Base-by-base conservation (phyloP, 1,140 invertebrate species). In the Triops longicaudatus region DNA sequence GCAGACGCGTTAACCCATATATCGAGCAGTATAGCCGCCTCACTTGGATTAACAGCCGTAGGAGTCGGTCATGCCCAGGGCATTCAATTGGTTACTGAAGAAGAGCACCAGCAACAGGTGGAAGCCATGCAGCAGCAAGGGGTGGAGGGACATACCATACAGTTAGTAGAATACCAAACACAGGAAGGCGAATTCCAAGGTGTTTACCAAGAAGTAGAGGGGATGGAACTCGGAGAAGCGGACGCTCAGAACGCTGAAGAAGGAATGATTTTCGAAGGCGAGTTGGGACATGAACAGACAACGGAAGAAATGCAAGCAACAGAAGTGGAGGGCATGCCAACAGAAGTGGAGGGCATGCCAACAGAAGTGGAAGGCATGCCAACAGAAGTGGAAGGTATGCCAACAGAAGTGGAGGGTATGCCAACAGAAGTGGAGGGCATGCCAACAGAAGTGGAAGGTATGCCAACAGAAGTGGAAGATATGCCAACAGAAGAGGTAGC, bases 1-100 rank as follows among this genome's bases (percentile, higher is more conserved):
- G 86, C 86, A 0, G 87, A 89, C 81, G 84, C 86, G 5, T 81
- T 88, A 26, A 86, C 83, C 73, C 86, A 86, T 78, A 86, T 88
- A 0, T 86, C 86, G 0, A 86, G 84, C 75, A 86, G 86, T 1
- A 88, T 89, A 74, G 87, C 87, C 0, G 84, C 87, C 0, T 89
- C 87, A 31, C 82, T 89, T 6, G 87, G 88, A 90, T 79, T 85
- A 41, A 77, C 74, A 12, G 27, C 72, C 41, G 73, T 78, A 26
- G 75, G 73, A 71, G 75, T 73, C 5, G 72, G 76, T 0, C 43
- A 73, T 14, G 73, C 76, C 9, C 50, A 63, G 22, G 76, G 73
- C 9, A 73, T 73, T n/a, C 50, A 77, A 27, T 73, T 77, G 28
- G 72, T 72, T 26, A 77, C 73, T 11, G 63, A 41, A 26, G 74